phyloP scores from a whole-genome alignment of 2,888 invertebrate genomes.

The Agrilus mali region DNA sequence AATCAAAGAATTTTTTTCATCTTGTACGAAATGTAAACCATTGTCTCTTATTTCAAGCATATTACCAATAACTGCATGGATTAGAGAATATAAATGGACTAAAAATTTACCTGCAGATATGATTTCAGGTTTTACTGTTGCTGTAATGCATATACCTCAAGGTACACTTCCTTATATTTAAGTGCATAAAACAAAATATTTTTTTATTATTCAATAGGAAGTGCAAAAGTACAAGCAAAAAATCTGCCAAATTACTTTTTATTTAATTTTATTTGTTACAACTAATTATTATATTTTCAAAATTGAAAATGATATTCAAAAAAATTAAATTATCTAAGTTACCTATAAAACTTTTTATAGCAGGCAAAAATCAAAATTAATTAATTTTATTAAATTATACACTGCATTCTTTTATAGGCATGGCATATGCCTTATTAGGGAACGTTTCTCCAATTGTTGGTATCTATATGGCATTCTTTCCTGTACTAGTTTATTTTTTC shows the following conservation, averaged over 20 bases:
- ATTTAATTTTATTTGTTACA: too few species aligned
- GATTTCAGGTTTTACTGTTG: conserved; percentile 72
- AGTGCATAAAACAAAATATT: too few species aligned
- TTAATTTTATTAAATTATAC: too few species aligned
- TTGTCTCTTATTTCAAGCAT: conserved; percentile 16
- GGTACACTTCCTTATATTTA: conserved; percentile 31
- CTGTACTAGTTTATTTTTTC: conserved; percentile 33
- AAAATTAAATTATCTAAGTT: too few species aligned
- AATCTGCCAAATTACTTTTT: too few species aligned
- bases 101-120: conserved; percentile 54
- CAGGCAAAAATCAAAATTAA: too few species aligned
- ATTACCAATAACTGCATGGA: conserved; percentile 49
- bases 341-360: too few species aligned
- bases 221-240: too few species aligned
- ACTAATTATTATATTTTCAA: too few species aligned
- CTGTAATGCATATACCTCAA: conserved; percentile 77
- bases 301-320: too few species aligned
- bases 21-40: conserved; percentile 13
- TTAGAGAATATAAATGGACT: conserved; percentile 47
- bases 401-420: conserved; percentile 35
- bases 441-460: conserved; percentile 41
- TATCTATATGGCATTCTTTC: conserved; percentile 44
- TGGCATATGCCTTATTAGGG: conserved; percentile 42
- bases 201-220: too few species aligned
- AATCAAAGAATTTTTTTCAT: conserved; percentile 3